Percentiles rank a stretch among this genome's conserved stretches.
phyloP scores from a whole-genome alignment of 2,888 invertebrate species.

The Mayetiola destructor region DNA sequence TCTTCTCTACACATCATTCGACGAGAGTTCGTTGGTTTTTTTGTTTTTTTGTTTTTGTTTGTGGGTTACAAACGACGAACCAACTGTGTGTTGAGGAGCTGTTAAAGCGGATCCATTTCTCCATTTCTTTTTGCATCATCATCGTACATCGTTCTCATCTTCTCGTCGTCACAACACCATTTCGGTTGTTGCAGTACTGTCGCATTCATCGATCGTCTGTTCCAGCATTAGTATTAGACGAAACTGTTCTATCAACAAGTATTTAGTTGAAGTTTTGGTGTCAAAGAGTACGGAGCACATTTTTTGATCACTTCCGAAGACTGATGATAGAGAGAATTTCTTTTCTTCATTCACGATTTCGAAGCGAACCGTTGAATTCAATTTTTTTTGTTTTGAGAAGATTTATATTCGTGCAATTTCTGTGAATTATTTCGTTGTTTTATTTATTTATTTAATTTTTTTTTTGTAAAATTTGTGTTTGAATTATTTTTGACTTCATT shows the following conservation, averaged over 20 bases:
- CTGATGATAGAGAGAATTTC: too few species aligned
- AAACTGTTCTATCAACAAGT: conserved; percentile 6
- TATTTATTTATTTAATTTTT: too few species aligned
- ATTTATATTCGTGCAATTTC: not conserved
- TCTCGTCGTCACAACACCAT: not conserved
- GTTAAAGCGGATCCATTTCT: conserved; percentile 9
- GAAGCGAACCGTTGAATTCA: too few species aligned
- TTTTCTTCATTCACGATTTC: too few species aligned
- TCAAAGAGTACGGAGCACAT: not conserved
- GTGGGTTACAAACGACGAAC: too few species aligned
- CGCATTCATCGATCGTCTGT: not conserved
- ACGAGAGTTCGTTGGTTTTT: too few species aligned
- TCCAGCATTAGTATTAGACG: not conserved
- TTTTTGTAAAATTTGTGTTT: too few species aligned
- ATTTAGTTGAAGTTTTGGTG: conserved; percentile 7
- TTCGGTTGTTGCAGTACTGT: conserved; percentile 3
- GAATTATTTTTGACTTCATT: too few species aligned
- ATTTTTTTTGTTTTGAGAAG: not conserved
- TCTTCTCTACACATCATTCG: too few species aligned
- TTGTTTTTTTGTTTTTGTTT: too few species aligned
- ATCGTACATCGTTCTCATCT: not conserved
- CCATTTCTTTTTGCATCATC: conserved; percentile 12
- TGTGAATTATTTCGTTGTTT: not conserved
- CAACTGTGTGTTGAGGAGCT: conserved; percentile 3
- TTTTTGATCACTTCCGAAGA: too few species aligned